Evolutionary conservation across 2,888 invertebrate genomes (phyloP).

Genomic region (Drosophila rubida): DNA sequence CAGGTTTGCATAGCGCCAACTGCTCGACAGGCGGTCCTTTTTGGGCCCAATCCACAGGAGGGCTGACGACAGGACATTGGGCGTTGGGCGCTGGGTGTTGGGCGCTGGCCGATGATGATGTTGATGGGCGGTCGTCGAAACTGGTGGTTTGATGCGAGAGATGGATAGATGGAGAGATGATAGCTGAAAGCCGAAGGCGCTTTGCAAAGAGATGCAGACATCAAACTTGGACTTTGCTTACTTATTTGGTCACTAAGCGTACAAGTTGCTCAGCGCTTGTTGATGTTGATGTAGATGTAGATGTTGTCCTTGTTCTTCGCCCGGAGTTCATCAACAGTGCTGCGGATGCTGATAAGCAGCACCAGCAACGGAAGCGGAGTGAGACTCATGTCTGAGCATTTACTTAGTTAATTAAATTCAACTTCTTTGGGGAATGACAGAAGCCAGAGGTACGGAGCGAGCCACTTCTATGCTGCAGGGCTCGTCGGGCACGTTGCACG

Average conservation of each 20-base stretch:
- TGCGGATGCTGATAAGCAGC: slow-evolving; percentile 56
- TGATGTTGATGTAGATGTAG: slow-evolving; percentile 3
- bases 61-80: slow-evolving; percentile 1
- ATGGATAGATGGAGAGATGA: slow-evolving; percentile 28
- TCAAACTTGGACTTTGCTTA: slow-evolving; percentile 62
- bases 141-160: background rate
- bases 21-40: slow-evolving; percentile 35
- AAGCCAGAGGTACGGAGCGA: slow-evolving; percentile 14
- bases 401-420: slow-evolving; percentile 82
- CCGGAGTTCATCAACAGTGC: slow-evolving; percentile 42
- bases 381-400: slow-evolving; percentile 68
- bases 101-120: background rate
- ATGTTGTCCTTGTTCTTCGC: slow-evolving; percentile 16
- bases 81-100: background rate
- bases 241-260: slow-evolving; percentile 52
- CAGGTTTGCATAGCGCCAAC: slow-evolving; percentile 68
- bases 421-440: slow-evolving; percentile 54
- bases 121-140: background rate
- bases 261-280: slow-evolving; percentile 22
- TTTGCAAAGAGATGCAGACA: slow-evolving; percentile 44
- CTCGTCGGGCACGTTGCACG: slow-evolving; percentile 13
- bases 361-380: slow-evolving; percentile 27
- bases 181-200: slow-evolving; percentile 34
- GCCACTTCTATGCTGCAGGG: slow-evolving; percentile 42
- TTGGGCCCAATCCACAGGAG: slow-evolving; percentile 37